Percentiles rank a stretch among this genome's conserved stretches.
phyloP scores from a whole-genome alignment of 2,113 vertebrate species.

The Natator depressus region DNA sequence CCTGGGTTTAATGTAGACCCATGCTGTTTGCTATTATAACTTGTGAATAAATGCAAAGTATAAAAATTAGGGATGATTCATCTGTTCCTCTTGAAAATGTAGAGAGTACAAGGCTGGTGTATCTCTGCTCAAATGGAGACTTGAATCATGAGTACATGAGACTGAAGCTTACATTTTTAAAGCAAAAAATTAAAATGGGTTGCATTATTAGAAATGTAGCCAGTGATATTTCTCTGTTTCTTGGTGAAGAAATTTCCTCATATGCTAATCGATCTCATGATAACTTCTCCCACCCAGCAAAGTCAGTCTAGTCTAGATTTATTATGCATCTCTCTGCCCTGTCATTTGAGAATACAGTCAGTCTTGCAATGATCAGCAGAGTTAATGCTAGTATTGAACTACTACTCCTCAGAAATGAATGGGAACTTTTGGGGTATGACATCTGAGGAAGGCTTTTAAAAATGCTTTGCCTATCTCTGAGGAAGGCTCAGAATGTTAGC shows the following conservation, averaged over 20 bases:
- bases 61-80: neutral
- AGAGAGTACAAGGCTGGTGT: neutral
- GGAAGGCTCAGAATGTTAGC: neutral
- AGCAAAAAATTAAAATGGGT: neutral
- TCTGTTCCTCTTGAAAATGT: neutral
- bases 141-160: neutral
- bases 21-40: neutral
- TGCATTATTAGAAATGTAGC: neutral
- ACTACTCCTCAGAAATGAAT: neutral
- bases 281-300: constrained; percentile 45
- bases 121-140: neutral
- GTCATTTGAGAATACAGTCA: neutral
- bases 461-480: neutral
- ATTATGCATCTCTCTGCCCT: neutral
- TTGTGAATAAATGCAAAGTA: neutral
- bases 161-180: neutral
- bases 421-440: neutral
- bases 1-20: neutral
- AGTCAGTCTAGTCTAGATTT: constrained; percentile 31
- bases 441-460: neutral
- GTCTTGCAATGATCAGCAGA: constrained; percentile 6
- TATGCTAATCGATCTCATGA: neutral
- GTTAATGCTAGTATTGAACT: neutral
- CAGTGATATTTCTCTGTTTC: neutral
- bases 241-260: constrained; percentile 22